A percentile compares a stretch with the other conserved stretches of the same genome.
These are phyloP conservation scores for Nebria salina DNA, from an alignment of 2,888 invertebrate genomes.

Conservation along the genomic window DNA sequence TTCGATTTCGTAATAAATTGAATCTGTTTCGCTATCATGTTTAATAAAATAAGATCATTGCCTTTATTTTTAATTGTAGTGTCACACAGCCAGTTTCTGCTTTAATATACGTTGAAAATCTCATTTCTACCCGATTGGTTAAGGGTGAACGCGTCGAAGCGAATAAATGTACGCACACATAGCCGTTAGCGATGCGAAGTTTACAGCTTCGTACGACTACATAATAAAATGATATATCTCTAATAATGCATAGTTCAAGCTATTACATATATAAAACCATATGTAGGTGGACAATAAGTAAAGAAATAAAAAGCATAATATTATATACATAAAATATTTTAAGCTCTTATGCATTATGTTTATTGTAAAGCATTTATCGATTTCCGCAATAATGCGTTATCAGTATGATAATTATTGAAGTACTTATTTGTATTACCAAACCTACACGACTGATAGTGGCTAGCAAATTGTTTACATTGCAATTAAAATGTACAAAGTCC, in stretches of 20 bases:
- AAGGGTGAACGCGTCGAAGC: not conserved
- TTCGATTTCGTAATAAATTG: too few species aligned
- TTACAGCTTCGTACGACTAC: not conserved
- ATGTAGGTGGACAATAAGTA: not conserved
- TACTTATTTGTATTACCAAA: not conserved
- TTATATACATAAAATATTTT: too few species aligned
- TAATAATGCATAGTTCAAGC: not conserved
- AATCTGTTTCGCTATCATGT: too few species aligned
- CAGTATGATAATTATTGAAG: not conserved
- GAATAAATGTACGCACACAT: conserved; percentile 3
- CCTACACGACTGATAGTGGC: not conserved
- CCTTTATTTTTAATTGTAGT: not conserved
- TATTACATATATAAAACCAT: not conserved
- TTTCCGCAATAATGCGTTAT: not conserved
- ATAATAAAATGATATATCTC: not conserved
- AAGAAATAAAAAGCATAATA: not conserved
- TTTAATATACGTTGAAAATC: not conserved
- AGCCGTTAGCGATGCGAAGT: not conserved
- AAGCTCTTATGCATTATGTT: not conserved
- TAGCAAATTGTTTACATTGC: not conserved
- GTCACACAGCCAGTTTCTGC: not conserved
- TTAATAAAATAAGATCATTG: too few species aligned
- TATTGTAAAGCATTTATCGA: not conserved
- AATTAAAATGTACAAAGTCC: not conserved
- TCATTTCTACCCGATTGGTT: not conserved